Percentiles rank a stretch among this genome's conserved stretches.
phyloP scores from a whole-genome alignment of 2,888 invertebrate genomes.

The Endotricha flammealis region DNA sequence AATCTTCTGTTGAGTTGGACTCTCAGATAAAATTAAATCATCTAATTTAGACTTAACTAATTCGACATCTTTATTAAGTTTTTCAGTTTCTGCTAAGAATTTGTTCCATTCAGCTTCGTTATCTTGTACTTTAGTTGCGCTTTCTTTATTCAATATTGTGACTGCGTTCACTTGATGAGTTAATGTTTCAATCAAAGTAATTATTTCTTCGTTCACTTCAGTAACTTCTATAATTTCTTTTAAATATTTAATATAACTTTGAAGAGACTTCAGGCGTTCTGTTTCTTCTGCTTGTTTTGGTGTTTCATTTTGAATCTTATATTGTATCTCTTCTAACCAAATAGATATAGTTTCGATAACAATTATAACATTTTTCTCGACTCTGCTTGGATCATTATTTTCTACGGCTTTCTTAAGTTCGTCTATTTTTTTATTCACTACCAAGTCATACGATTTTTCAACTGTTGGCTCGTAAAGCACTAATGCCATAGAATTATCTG shows the following conservation, averaged over 20 bases:
- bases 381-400: slow-evolving; percentile 72
- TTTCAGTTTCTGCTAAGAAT: slow-evolving; percentile 81
- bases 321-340: slow-evolving; percentile 91
- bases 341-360: slow-evolving; percentile 89
- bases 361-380: slow-evolving; percentile 84
- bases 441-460: slow-evolving; percentile 62
- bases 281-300: slow-evolving; percentile 39
- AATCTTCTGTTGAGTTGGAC: slow-evolving; percentile 82
- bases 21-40: slow-evolving; percentile 79
- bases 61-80: slow-evolving; percentile 72
- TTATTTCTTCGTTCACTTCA: slow-evolving; percentile 82
- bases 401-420: slow-evolving; percentile 79
- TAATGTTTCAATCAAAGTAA: slow-evolving; percentile 80
- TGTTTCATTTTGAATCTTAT: slow-evolving; percentile 79
- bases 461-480: slow-evolving; percentile 59
- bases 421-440: slow-evolving; percentile 80
- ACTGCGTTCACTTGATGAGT: slow-evolving; percentile 83
- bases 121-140: slow-evolving; percentile 64
- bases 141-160: slow-evolving; percentile 78
- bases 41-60: slow-evolving; percentile 74
- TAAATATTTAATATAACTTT: slow-evolving; percentile 78
- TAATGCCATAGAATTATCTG: slow-evolving; percentile 51
- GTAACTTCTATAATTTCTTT: slow-evolving; percentile 82
- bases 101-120: slow-evolving; percentile 84
- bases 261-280: slow-evolving; percentile 54